Evolutionary conservation across 2,888 invertebrate genomes (phyloP), one percentile per base, ranked within the genome.

Genomic region (Erannis defoliaria): DNA sequence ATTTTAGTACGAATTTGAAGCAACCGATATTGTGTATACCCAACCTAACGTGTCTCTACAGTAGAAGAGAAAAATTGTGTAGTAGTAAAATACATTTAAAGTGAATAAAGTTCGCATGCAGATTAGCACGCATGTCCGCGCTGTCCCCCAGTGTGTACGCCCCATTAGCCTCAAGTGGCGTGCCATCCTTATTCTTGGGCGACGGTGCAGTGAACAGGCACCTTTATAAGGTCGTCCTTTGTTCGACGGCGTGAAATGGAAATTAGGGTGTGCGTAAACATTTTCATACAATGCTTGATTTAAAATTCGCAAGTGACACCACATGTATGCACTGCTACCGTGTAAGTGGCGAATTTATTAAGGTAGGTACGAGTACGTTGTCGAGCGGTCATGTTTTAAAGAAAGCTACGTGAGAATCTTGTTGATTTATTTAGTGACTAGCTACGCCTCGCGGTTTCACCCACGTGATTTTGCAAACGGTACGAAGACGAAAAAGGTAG

Each of bases 91-190:
- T 12, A 26, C 26, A 18, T 21, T 10, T 37, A 43, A 33, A 43
- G 21, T 43, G 23, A 56, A 6, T 48, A 62, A 59, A 62, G 50
- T 57, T 57, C 56, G 54, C 56, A 64, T 62, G 55, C 46, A 67
- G 55, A 67, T 62, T 62, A 65, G 60, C 67, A 67, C 68, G 68
- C 64, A 68, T 64, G 70, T 70, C 67, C 64, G 48, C 40, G 49
- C 45, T 35, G 49, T 50, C 45, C 56, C 40, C 54, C 49, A 55
- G 49, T 55, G 53, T 73, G 64, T 69, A 71, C 71, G 73, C 70
- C 65, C 74, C 75, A 77, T 81, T 81, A 76, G 74, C 60, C 66
- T 48, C 66, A 55, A 74, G 73, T 70, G 67, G 59, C 67, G 56
- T 65, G 62, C 66, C 59, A 63, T 59, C 61, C 69, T 72, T 67